These are phyloP conservation scores for Oligia fasciuncula DNA, from an alignment of 2,888 invertebrate genomes.

Conservation along the genomic window DNA sequence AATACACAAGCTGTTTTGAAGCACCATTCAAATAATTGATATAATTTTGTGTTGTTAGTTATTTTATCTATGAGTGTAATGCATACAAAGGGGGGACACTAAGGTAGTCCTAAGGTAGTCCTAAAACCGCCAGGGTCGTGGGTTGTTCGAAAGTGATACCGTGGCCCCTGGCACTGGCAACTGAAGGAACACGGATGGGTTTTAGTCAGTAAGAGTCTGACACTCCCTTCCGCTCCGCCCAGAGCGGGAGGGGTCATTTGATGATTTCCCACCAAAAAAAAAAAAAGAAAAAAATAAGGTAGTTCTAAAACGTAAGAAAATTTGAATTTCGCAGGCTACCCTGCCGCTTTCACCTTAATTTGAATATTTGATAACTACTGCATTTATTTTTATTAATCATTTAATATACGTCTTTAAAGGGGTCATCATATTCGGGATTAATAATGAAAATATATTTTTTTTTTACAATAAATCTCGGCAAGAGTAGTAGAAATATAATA, in stretches of 20 bases:
- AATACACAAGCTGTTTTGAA: slow-evolving; percentile 37
- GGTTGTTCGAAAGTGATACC: no score
- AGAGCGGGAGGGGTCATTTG: no score
- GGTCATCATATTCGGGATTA: background rate
- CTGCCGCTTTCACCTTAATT: background rate
- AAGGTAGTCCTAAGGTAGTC: no score
- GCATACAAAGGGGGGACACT: background rate
- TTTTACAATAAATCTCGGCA: background rate
- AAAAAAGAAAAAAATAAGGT: no score
- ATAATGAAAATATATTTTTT: slow-evolving; percentile 6
- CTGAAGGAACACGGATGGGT: no score
- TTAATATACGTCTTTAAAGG: background rate
- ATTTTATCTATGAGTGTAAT: background rate
- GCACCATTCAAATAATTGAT: slow-evolving; percentile 55
- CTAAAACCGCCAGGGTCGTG: no score
- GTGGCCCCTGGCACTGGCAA: no score
- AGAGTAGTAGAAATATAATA: slow-evolving; percentile 1
- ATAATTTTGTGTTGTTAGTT: slow-evolving; percentile 27
- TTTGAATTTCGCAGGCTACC: background rate
- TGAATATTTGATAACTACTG: background rate
- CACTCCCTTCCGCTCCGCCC: no score
- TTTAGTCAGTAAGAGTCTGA: no score
- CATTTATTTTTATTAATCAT: background rate
- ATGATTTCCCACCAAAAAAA: no score
- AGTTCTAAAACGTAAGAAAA: background rate